These are phyloP conservation scores for Trematomus loennbergii DNA, from an alignment of 2,113 vertebrate species.

Conservation along the genomic window DNA sequence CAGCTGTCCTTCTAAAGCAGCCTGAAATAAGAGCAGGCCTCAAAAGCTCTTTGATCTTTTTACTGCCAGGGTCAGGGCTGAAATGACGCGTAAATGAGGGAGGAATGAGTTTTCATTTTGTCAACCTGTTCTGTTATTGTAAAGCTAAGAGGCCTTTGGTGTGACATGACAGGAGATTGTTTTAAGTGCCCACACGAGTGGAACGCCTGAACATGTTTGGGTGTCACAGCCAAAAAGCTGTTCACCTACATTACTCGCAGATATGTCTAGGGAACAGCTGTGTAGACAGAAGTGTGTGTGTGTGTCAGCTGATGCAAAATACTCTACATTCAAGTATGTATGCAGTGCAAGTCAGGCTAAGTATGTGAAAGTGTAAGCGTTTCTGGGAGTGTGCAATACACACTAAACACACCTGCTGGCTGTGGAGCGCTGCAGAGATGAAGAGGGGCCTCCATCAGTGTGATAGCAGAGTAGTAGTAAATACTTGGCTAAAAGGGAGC, in stretches of 20 bases:
- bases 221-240: constrained; percentile 73
- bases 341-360: constrained; percentile 8
- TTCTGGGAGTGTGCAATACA: constrained; percentile 44
- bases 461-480: constrained; percentile 69
- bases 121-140: constrained; percentile 86
- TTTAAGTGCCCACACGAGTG: constrained; percentile 82
- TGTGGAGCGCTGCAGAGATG: constrained; percentile 62
- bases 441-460: constrained; percentile 54
- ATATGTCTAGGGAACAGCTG: constrained; percentile 83
- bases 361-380: constrained; percentile 16
- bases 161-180: constrained; percentile 80
- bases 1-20: constrained; percentile 85
- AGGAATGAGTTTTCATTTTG: constrained; percentile 86
- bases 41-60: constrained; percentile 87
- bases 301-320: constrained; percentile 37
- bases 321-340: constrained; percentile 19
- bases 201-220: constrained; percentile 81
- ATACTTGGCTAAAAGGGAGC: constrained; percentile 76
- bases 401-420: constrained; percentile 66
- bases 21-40: constrained; percentile 84
- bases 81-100: constrained; percentile 86
- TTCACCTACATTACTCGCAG: constrained; percentile 76
- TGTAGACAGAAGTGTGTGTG: constrained; percentile 44
- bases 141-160: constrained; percentile 83
- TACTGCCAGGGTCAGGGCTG: constrained; percentile 85